These are phyloP conservation scores for Arctocebus calabarensis DNA, from an alignment of 2,797 vertebrate species.

Conservation along the genomic window DNA sequence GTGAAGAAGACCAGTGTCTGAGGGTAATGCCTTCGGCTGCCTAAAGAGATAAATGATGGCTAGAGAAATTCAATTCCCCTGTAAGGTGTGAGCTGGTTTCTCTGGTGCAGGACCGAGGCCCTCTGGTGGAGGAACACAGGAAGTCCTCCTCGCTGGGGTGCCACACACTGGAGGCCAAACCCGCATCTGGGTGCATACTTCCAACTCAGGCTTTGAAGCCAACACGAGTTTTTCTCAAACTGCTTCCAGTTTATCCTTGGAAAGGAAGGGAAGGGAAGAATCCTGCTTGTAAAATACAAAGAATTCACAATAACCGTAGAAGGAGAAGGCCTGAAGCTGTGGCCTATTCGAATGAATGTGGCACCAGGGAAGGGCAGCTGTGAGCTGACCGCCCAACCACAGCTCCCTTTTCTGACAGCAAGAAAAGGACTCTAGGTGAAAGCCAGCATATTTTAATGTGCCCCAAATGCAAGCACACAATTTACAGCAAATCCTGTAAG, in stretches of 20 bases:
- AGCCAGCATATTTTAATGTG: not conserved
- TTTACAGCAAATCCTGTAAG: not conserved
- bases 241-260: slow-evolving; percentile 5
- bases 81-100: not conserved
- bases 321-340: not conserved
- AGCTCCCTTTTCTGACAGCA: not conserved
- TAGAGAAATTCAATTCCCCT: not conserved
- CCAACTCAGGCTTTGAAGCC: not conserved
- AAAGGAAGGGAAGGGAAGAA: not conserved
- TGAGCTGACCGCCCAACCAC: not conserved
- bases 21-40: not conserved
- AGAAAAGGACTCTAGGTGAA: not conserved
- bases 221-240: not conserved
- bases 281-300: not conserved
- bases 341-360: not conserved
- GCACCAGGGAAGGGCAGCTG: accelerated
- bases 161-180: not conserved
- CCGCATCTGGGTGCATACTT: not conserved
- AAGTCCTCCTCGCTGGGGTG: not conserved
- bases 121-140: slow-evolving; percentile 69
- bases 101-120: slow-evolving; percentile 65
- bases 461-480: not conserved
- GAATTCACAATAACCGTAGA: not conserved
- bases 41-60: not conserved
- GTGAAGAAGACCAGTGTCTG: not conserved